These are phyloP conservation scores for Spodoptera picta DNA, from an alignment of 2,888 invertebrate genomes.

Conservation along the genomic window DNA sequence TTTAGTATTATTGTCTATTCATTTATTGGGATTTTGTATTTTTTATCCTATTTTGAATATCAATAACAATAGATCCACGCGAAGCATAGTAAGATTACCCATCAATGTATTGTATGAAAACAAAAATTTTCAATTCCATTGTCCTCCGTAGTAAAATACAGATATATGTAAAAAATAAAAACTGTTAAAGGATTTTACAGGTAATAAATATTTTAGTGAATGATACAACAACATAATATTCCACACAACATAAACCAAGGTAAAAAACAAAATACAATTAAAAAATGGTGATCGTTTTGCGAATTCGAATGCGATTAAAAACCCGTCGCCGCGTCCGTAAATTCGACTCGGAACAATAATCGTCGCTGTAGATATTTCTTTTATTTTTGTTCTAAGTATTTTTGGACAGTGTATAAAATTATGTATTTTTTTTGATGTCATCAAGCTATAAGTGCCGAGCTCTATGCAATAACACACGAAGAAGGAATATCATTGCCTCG, in stretches of 20 bases:
- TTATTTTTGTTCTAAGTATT: constrained; percentile 32
- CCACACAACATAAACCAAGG: constrained; percentile 44
- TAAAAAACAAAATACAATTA: constrained; percentile 60
- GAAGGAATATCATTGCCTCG: no score
- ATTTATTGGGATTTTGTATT: no score
- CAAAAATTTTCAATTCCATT: not conserved
- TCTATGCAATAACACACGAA: no score
- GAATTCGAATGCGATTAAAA: constrained; percentile 65
- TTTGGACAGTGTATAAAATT: not conserved
- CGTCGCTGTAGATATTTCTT: constrained; percentile 38
- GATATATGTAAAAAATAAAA: constrained; percentile 5
- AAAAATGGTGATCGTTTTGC: constrained; percentile 65
- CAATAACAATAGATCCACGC: no score
- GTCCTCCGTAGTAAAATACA: not conserved
- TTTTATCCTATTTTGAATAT: no score
- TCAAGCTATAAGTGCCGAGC: no score
- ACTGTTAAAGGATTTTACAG: constrained; percentile 9
- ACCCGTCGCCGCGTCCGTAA: constrained; percentile 51
- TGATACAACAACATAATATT: constrained; percentile 34
- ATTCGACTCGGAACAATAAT: constrained; percentile 50
- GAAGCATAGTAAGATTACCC: no score
- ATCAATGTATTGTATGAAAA: no score
- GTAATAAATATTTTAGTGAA: constrained; percentile 15
- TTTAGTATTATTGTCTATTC: no score
- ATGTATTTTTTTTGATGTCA: no score